Base-by-base conservation (phyloP, 2,113 vertebrate genomes). In the Plectropomus leopardus region DNA sequence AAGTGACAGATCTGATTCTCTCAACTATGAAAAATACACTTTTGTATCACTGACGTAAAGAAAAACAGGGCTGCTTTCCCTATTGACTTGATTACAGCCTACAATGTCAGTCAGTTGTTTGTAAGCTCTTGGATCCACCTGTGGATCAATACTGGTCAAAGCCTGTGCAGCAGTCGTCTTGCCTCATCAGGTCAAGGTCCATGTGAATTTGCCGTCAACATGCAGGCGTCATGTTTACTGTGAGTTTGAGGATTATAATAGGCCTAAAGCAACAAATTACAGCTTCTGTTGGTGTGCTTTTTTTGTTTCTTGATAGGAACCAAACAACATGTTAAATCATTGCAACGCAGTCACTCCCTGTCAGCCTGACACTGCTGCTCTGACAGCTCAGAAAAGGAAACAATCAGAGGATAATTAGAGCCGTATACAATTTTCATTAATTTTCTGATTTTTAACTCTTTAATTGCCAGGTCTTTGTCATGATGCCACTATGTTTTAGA, bases 121-220 rank as follows among this genome's bases (percentile, higher is more conserved):
- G 34, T 23, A 15, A 65, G 51, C 61, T 21, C 0, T 15, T 16
- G 13, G 42, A 40, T 11, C 36, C 5, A 21, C 0, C 34, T 1
- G 4, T 36, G 40, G 53, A 58, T 83, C 78, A 64, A 77, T 71
- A 57, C 24, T 5, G 42, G 19, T 42, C n/a, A 51, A 21, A 54
- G 34, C 51, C 54, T 40, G 17, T 7, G 10, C 14, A 30, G 23
- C 47, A 26, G 14, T 36, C 21, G 9, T 32, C 17, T 68, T 45
- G 72, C 69, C 74, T 89, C 19, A 61, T 44, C 42, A 54, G 85
- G 87, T 70, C 45, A 5, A 79, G 48, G 80, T 87, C 71, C 78
- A 84, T 21, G 57, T 73, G 72, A 72, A 53, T 72, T 73, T 50
- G 51, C 44, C 6, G 5, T 32, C 59, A 61, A 23, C n/a, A 16